A percentile compares a stretch with the other conserved stretches of the same genome.
Conservation (phyloP, 2,797 vertebrate species). For the Tamandua tetradactyla region DNA sequence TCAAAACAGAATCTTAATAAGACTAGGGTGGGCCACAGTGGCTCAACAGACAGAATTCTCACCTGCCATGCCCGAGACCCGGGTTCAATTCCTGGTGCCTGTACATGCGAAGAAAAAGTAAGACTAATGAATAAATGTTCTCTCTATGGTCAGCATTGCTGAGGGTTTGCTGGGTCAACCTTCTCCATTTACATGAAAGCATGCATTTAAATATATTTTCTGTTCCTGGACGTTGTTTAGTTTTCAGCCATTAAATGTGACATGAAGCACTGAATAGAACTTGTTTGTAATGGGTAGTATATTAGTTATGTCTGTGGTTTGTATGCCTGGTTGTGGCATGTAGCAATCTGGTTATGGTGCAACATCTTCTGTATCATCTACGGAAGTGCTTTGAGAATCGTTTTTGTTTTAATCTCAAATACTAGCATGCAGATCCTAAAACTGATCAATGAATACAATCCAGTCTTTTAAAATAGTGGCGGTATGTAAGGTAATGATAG, state of each 20-base stretch:
- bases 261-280: constrained; percentile 3
- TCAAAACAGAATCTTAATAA: constrained; percentile 21
- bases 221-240: constrained; percentile 11
- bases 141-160: constrained; percentile 22
- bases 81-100: too few species aligned
- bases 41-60: too few species aligned
- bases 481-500: not conserved
- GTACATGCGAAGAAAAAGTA: too few species aligned
- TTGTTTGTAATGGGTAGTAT: not conserved
- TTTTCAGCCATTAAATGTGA: constrained; percentile 41
- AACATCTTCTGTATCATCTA: not conserved
- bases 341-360: constrained; percentile 16
- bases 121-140: not conserved
- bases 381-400: constrained; percentile 28
- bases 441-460: constrained; percentile 2
- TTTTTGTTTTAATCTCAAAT: constrained; percentile 15
- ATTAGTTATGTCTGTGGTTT: constrained; percentile 17
- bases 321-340: not conserved
- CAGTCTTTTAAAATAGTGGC: constrained; percentile 28
- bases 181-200: not conserved
- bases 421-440: constrained; percentile 33
- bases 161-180: constrained; percentile 1
- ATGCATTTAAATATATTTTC: constrained; percentile 44
- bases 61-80: too few species aligned
- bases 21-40: too few species aligned